Evolutionary conservation across 1,140 invertebrate species (phyloP).

Genomic region (Tetramorium alpestre): DNA sequence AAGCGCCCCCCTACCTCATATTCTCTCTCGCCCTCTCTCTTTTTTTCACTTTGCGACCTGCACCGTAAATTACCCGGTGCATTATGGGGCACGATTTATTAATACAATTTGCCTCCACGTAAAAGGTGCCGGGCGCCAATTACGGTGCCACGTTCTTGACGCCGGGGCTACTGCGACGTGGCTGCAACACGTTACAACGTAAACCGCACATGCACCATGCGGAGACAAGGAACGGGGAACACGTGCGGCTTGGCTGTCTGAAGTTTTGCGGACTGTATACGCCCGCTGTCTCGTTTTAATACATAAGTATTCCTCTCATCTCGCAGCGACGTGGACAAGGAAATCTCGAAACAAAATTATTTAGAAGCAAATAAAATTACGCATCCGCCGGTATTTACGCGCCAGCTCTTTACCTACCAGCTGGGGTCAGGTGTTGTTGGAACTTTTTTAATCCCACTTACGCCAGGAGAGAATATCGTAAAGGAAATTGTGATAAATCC

Average conservation of each 20-base stretch:
- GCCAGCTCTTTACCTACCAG: conserved; percentile 33
- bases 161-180: conserved; percentile 34
- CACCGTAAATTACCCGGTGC: conserved; percentile 50
- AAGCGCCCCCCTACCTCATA: not conserved
- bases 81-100: conserved; percentile 67
- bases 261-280: conserved; percentile 46
- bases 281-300: conserved; percentile 47
- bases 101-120: conserved; percentile 66
- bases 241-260: conserved; percentile 33
- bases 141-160: conserved; percentile 56
- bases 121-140: conserved; percentile 62
- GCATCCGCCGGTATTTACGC: conserved; percentile 14
- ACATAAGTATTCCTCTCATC: conserved; percentile 42
- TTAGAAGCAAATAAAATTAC: conserved; percentile 55
- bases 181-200: conserved; percentile 60
- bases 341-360: conserved; percentile 50
- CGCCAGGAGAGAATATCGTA: conserved; percentile 27
- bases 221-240: conserved; percentile 6
- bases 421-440: conserved; percentile 47
- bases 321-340: conserved; percentile 25
- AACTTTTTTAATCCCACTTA: conserved; percentile 59
- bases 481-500: conserved; percentile 53
- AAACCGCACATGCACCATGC: conserved; percentile 60
- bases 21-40: not conserved
- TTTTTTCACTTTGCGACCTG: conserved; percentile 27